Evolutionary conservation across 2,888 invertebrate species (phyloP), one percentile per base, ranked within the genome.

Genomic region (Penaeus monodon): DNA sequence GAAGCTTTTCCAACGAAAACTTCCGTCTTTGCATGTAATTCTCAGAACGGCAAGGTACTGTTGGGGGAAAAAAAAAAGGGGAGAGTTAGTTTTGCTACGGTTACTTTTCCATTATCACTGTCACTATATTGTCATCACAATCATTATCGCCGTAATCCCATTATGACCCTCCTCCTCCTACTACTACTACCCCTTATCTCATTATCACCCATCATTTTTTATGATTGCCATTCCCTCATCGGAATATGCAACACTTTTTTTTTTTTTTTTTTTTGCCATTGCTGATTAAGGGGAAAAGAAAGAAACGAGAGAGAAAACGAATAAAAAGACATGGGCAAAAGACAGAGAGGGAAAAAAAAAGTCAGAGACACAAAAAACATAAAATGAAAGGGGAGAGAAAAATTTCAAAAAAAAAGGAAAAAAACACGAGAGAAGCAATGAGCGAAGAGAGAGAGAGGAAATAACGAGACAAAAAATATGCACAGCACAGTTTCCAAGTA

Each of bases 1-100:
- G 27, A 93, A 92, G n/a, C 89, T 84, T n/a, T 91, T n/a, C n/a
- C 91, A 78, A 95, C 93, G 91, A 96, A 96, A 96, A 88, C 91
- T 91, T 38, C 95, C 94, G 91, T 94, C 93, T 90, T 92, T 91
- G 92, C 95, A 95, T 66, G 92, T 92, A 94, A 94, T 91, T 94
- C 92, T 92, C 91, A 8, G 89, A 89, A 38, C 90, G 90, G 90
- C 94, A 94, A 73, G 89, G 91, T 77, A 63, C 57, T 80, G 90
- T 91, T 44, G 17, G 17, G 57, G 57, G 57, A 8, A 27, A 27
- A 49, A n/a, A 49, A 17, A 14, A 17, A 57, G 17, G 17, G 2
- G 2, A 20, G 17, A 17, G 57, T 57, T 57, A 57, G 57, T 57
- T 17, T 17, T 17, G 2, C 3, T 57, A 14, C 3, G 12, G 3